A percentile compares a stretch with the other conserved stretches of the same genome.
Conservation (phyloP, 1,140 invertebrate genomes). For the Lysiphlebus fabarum region DNA sequence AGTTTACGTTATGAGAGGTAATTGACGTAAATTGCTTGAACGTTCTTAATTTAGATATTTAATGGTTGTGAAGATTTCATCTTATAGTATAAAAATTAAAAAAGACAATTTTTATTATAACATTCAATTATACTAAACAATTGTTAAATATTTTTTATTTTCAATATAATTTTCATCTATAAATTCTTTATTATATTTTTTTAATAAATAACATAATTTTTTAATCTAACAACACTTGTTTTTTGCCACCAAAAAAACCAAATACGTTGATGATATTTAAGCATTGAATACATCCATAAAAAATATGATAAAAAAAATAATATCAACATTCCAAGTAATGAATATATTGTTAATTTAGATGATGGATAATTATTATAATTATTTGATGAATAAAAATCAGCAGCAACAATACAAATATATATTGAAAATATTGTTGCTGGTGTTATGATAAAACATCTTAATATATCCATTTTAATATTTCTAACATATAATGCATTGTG, state of each 20-base stretch:
- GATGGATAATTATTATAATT: conserved; percentile 52
- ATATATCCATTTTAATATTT: conserved; percentile 44
- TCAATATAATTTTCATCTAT: too few relatives aligned
- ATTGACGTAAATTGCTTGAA: too few relatives aligned
- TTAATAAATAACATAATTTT: too few relatives aligned
- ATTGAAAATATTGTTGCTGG: conserved; percentile 53
- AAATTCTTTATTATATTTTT: too few relatives aligned
- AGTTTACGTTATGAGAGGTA: too few relatives aligned
- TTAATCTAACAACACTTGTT: conserved; percentile 48
- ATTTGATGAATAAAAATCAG: conserved; percentile 53
- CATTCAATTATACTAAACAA: too few relatives aligned
- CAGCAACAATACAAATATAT: conserved; percentile 54
- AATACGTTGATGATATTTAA: conserved; percentile 52
- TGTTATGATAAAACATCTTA: conserved; percentile 51
- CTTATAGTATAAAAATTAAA: too few relatives aligned
- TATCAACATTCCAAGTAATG: conserved; percentile 50
- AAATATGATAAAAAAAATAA: conserved; percentile 54
- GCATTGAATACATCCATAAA: conserved; percentile 52
- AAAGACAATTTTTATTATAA: too few relatives aligned
- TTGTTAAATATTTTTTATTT: too few relatives aligned
- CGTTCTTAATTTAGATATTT: too few relatives aligned
- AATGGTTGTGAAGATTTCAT: too few relatives aligned
- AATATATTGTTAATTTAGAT: conserved; percentile 52
- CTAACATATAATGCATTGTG: too few relatives aligned
- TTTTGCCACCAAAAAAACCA: conserved; percentile 60